A percentile compares a stretch with the other conserved stretches of the same genome.
phyloP scores from a whole-genome alignment of 2,797 vertebrate species.

The Anisognathus igniventris region DNA sequence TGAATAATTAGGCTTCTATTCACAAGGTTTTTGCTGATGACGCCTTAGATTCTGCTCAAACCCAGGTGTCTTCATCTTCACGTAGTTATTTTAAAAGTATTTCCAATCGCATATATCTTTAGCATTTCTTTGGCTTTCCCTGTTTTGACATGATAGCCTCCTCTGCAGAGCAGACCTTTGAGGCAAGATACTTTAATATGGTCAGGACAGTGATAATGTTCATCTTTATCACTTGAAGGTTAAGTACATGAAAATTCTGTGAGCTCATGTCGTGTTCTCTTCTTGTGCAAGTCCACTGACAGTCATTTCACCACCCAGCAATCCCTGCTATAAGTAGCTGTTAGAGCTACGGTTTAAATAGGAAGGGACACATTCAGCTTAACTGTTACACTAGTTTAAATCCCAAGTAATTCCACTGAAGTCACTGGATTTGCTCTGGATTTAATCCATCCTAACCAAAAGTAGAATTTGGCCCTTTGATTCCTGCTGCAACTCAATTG shows the following conservation, averaged over 20 bases:
- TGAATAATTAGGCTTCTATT: conserved; percentile 13
- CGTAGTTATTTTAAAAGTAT: neutral
- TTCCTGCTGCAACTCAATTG: neutral
- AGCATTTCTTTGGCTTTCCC: neutral
- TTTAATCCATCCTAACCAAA: neutral
- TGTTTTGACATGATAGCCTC: neutral
- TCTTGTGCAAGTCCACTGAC: neutral
- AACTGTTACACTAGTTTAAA: neutral
- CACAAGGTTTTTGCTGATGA: neutral
- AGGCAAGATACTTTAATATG: neutral
- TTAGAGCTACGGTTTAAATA: neutral
- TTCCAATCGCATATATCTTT: neutral
- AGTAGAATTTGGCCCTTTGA: conserved; percentile 3
- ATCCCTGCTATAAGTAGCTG: neutral
- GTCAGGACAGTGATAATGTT: neutral
- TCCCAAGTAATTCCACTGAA: neutral
- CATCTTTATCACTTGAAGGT: neutral
- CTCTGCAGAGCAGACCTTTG: neutral
- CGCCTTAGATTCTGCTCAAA: neutral
- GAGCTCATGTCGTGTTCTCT: neutral
- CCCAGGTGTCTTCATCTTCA: neutral
- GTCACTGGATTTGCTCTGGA: neutral
- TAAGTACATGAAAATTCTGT: neutral
- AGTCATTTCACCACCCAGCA: neutral
- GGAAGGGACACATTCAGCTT: neutral